Conservation (phyloP, 2,797 vertebrate species). For the Sebastes trivittatus region DNA sequence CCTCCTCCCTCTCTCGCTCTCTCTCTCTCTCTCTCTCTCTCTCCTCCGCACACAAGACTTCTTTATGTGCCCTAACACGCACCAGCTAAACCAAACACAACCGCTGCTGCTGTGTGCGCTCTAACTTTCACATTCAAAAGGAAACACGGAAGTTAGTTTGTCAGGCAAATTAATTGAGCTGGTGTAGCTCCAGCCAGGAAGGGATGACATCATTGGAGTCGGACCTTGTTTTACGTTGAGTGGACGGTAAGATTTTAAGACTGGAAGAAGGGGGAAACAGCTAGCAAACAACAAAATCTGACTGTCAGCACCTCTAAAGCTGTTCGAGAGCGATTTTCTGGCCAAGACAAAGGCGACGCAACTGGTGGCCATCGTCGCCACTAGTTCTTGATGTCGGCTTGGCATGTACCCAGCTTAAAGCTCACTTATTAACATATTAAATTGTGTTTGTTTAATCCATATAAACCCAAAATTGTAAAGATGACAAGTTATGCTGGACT, state of each 20-base stretch:
- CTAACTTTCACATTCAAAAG: conserved; percentile 37
- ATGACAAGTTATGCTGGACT: neutral
- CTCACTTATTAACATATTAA: neutral
- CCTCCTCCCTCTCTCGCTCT: neutral
- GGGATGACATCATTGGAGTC: conserved; percentile 48
- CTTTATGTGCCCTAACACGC: conserved; percentile 25
- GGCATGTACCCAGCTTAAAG: neutral
- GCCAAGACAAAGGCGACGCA: too few relatives aligned
- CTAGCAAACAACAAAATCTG: too few relatives aligned
- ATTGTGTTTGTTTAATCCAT: neutral
- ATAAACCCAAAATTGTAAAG: neutral
- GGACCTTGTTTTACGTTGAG: conserved; percentile 18
- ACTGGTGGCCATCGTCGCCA: too few relatives aligned
- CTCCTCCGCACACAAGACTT: conserved; percentile 18
- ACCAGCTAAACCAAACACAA: conserved; percentile 23
- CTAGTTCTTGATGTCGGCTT: too few relatives aligned
- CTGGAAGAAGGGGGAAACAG: too few relatives aligned
- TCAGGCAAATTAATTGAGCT: conserved; percentile 53
- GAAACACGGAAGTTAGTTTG: conserved; percentile 62
- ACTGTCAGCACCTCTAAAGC: too few relatives aligned
- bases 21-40: neutral
- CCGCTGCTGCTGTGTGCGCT: conserved; percentile 10
- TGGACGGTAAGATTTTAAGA: neutral
- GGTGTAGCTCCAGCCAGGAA: conserved; percentile 19
- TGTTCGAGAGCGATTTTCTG: too few relatives aligned